A percentile compares a stretch with the other conserved stretches of the same genome.
These are phyloP conservation scores for Corbicula japonica DNA, from an alignment of 2,888 invertebrate species.

Conservation along the genomic window DNA sequence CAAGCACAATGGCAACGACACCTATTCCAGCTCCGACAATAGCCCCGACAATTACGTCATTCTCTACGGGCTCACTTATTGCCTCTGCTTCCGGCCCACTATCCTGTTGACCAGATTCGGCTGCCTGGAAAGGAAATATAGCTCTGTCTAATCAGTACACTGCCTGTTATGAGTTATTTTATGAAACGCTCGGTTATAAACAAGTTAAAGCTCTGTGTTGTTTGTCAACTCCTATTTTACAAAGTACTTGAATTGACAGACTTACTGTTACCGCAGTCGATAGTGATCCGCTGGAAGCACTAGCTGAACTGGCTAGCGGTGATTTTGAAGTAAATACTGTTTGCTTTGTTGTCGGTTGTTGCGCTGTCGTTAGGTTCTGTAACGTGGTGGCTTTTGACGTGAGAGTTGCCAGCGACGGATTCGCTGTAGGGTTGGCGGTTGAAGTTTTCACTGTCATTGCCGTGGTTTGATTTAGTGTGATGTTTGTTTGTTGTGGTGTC, in stretches of 20 bases:
- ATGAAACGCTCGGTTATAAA: too few species aligned
- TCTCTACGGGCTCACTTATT: neutral
- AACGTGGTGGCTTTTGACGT: neutral
- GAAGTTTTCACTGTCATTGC: neutral
- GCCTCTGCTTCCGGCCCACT: too few species aligned
- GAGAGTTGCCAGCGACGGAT: neutral
- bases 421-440: neutral
- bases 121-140: slow-evolving; percentile 11
- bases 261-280: too few species aligned
- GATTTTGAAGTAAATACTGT: neutral
- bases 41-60: slow-evolving; percentile 8
- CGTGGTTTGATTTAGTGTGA: neutral
- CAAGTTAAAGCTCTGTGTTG: too few species aligned
- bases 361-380: neutral
- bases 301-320: too few species aligned
- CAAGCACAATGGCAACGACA: slow-evolving; percentile 5
- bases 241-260: too few species aligned
- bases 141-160: too few species aligned
- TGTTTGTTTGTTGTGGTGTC: neutral
- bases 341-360: neutral
- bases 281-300: too few species aligned
- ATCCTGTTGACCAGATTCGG: too few species aligned
- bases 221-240: too few species aligned
- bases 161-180: too few species aligned
- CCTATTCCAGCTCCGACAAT: slow-evolving; percentile 21